Percentiles rank a stretch among this genome's conserved stretches.
These are phyloP conservation scores for Carassius gibelio DNA, from an alignment of 2,113 vertebrate species.

Conservation along the genomic window DNA sequence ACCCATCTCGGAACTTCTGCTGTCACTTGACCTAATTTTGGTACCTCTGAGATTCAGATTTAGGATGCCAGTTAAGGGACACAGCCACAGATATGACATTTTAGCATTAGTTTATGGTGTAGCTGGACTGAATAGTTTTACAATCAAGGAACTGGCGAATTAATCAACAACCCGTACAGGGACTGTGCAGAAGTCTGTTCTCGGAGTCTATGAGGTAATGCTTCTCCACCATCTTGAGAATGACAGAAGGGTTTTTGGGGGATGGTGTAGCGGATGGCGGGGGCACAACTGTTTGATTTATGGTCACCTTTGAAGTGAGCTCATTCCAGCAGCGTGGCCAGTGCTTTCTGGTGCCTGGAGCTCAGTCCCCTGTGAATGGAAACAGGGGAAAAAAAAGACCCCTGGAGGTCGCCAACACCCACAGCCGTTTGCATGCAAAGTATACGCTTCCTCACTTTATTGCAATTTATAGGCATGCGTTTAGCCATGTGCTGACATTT, in stretches of 20 bases:
- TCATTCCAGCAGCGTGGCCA: conserved; percentile 63
- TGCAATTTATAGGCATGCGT: conserved; percentile 57
- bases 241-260: conserved; percentile 45
- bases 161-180: background rate
- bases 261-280: conserved; percentile 39
- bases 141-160: background rate
- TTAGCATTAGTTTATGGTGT: background rate
- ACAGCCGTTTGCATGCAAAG: conserved; percentile 44
- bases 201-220: conserved; percentile 56
- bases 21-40: conserved; percentile 15
- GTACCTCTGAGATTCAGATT: background rate
- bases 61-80: background rate
- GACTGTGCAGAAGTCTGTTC: conserved; percentile 23
- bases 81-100: background rate
- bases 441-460: conserved; percentile 58
- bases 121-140: background rate
- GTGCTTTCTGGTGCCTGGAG: conserved; percentile 57
- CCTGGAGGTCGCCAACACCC: conserved; percentile 13
- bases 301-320: conserved; percentile 75
- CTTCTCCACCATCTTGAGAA: conserved; percentile 51
- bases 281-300: conserved; percentile 72
- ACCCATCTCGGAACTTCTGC: background rate
- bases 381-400: background rate
- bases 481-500: conserved; percentile 48
- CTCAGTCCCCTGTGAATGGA: conserved; percentile 46